Conservation (phyloP, 1,140 invertebrate species). For the Cydia amplana region DNA sequence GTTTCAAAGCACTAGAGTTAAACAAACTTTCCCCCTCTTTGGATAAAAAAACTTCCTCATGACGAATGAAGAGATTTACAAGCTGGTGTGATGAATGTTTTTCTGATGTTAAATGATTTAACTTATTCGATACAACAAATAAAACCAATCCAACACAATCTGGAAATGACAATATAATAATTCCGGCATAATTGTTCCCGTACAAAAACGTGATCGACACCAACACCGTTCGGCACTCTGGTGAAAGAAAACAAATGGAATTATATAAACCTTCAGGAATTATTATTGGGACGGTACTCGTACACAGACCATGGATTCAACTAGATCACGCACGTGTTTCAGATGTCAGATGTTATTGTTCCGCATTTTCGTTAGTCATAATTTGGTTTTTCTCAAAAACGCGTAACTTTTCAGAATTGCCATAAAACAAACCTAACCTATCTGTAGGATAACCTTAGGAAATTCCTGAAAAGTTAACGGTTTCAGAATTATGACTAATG, state of each 20-base stretch:
- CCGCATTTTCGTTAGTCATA: too few species aligned
- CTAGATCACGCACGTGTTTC: too few species aligned
- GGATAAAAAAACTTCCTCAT: too few species aligned
- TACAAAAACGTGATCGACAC: neutral
- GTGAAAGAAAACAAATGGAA: neutral
- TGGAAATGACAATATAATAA: neutral
- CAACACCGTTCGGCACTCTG: neutral
- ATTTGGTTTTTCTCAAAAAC: too few species aligned
- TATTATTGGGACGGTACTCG: neutral
- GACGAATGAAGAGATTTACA: neutral
- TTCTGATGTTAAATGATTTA: neutral
- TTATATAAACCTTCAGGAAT: neutral
- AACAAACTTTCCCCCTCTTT: too few species aligned
- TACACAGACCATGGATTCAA: neutral
- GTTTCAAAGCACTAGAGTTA: too few species aligned
- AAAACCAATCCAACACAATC: neutral
- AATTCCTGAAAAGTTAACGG: too few species aligned
- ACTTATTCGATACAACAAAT: neutral
- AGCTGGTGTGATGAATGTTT: neutral
- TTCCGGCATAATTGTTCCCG: neutral
- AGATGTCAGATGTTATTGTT: too few species aligned
- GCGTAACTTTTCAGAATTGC: too few species aligned
- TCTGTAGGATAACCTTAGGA: too few species aligned
- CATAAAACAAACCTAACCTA: too few species aligned
- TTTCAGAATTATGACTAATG: too few species aligned